A percentile compares a stretch with the other conserved stretches of the same genome.
Evolutionary conservation across 2,888 invertebrate species (phyloP).

Genomic region (Sphinx pinastri): DNA sequence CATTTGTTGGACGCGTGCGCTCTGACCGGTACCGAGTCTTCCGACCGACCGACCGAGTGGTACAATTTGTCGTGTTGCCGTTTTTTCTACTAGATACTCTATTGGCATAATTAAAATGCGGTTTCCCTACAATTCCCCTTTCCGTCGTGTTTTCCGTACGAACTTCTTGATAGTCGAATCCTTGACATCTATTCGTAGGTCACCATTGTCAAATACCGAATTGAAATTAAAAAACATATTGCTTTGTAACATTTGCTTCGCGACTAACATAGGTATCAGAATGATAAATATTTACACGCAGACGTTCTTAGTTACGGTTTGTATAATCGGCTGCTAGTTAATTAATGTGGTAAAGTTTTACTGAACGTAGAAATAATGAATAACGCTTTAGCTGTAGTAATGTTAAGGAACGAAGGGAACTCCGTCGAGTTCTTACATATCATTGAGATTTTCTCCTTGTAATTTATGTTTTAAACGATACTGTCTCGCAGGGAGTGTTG

Average conservation of each 20-base stretch:
- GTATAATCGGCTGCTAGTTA: constrained; percentile 66
- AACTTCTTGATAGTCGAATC: too few species aligned
- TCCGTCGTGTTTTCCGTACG: constrained; percentile 2
- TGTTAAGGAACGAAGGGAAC: constrained; percentile 74
- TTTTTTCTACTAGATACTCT: not conserved
- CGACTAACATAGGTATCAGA: constrained; percentile 31
- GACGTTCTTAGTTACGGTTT: constrained; percentile 36
- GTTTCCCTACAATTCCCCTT: not conserved
- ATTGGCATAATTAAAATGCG: not conserved
- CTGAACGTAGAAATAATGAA: constrained; percentile 71
- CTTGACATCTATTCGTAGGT: not conserved
- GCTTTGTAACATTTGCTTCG: constrained; percentile 50
- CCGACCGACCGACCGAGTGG: not conserved
- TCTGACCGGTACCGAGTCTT: not conserved
- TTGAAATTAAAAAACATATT: constrained; percentile 18
- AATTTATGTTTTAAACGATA: constrained; percentile 65
- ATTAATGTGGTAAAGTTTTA: constrained; percentile 63
- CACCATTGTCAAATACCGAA: constrained; percentile 15
- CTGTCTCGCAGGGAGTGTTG: constrained; percentile 59
- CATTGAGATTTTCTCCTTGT: constrained; percentile 82
- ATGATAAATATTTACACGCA: constrained; percentile 38
- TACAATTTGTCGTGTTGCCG: constrained; percentile 3
- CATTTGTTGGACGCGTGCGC: not conserved
- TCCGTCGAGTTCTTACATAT: constrained; percentile 82
- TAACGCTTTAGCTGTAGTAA: constrained; percentile 79